phyloP scores from a whole-genome alignment of 2,888 invertebrate genomes.

The Nudaria mundana region DNA sequence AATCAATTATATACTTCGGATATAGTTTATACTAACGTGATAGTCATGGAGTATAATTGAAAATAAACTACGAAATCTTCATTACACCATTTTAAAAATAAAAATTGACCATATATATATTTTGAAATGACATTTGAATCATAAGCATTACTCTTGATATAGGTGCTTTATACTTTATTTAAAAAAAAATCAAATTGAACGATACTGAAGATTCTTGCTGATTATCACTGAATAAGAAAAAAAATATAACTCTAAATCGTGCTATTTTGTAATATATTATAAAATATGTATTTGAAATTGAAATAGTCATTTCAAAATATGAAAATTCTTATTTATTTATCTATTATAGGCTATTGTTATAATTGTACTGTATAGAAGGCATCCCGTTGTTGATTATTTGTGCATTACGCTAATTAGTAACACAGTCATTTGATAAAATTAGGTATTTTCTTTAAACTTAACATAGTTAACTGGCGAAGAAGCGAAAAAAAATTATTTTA shows the following conservation, averaged over 20 bases:
- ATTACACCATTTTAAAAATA: constrained; percentile 22
- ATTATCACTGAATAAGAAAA: too few relatives aligned
- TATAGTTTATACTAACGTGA: constrained; percentile 18
- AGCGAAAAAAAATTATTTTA: constrained; percentile 58
- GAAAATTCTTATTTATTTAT: constrained; percentile 54
- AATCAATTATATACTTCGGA: constrained; percentile 26
- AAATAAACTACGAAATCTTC: too few relatives aligned
- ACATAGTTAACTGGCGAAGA: constrained; percentile 63
- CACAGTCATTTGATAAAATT: constrained; percentile 66
- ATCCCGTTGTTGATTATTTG: constrained; percentile 71
- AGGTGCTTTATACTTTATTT: too few relatives aligned
- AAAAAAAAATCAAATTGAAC: too few relatives aligned
- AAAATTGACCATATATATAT: constrained; percentile 32
- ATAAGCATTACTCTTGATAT: constrained; percentile 8
- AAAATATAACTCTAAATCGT: too few relatives aligned
- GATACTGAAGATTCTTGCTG: too few relatives aligned
- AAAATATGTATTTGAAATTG: constrained; percentile 23
- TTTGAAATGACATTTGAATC: constrained; percentile 34
- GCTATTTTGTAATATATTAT: constrained; percentile 12
- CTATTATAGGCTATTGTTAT: constrained; percentile 75
- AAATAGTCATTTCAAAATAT: constrained; percentile 50
- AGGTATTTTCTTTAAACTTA: constrained; percentile 60
- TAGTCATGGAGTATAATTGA: too few relatives aligned
- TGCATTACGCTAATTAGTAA: constrained; percentile 73
- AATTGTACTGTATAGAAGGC: constrained; percentile 81